phyloP scores from a whole-genome alignment of 2,888 invertebrate species.

The Ophion obscuratus region DNA sequence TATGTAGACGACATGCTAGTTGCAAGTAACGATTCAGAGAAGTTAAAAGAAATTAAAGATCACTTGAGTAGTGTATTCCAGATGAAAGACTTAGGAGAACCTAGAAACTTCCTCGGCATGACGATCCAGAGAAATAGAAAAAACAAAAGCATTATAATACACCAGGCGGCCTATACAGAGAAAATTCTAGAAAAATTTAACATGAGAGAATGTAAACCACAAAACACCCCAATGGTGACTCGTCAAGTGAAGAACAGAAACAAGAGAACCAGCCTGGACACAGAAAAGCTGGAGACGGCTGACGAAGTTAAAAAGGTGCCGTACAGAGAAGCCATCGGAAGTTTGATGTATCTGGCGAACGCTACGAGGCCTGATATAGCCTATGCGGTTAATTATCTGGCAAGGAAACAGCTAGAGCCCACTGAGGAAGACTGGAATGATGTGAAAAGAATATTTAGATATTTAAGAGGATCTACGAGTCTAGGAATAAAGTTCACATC shows the following conservation, averaged over 20 bases:
- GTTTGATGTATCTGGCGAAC: slow-evolving; percentile 67
- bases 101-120: slow-evolving; percentile 67
- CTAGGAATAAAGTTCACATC: slow-evolving; percentile 40
- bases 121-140: slow-evolving; percentile 65
- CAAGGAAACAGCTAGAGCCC: slow-evolving; percentile 48
- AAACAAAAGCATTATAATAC: slow-evolving; percentile 53
- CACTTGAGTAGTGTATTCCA: slow-evolving; percentile 66
- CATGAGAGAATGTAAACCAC: slow-evolving; percentile 46
- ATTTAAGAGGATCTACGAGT: slow-evolving; percentile 33
- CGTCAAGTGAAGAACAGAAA: slow-evolving; percentile 48
- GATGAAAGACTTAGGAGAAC: slow-evolving; percentile 69
- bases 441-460: slow-evolving; percentile 41
- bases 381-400: slow-evolving; percentile 37
- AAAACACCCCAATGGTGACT: slow-evolving; percentile 58
- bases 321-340: slow-evolving; percentile 69
- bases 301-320: slow-evolving; percentile 42
- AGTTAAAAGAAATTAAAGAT: slow-evolving; percentile 60
- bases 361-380: slow-evolving; percentile 55
- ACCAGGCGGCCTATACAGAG: slow-evolving; percentile 62
- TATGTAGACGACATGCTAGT: slow-evolving; percentile 70
- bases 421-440: slow-evolving; percentile 43
- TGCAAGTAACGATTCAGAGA: slow-evolving; percentile 64
- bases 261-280: slow-evolving; percentile 27
- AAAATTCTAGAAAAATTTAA: slow-evolving; percentile 61
- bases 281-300: slow-evolving; percentile 8